Percentiles rank a stretch among this genome's conserved stretches.
Conservation (phyloP, 1,140 invertebrate species). For the Leucophenga varia region DNA sequence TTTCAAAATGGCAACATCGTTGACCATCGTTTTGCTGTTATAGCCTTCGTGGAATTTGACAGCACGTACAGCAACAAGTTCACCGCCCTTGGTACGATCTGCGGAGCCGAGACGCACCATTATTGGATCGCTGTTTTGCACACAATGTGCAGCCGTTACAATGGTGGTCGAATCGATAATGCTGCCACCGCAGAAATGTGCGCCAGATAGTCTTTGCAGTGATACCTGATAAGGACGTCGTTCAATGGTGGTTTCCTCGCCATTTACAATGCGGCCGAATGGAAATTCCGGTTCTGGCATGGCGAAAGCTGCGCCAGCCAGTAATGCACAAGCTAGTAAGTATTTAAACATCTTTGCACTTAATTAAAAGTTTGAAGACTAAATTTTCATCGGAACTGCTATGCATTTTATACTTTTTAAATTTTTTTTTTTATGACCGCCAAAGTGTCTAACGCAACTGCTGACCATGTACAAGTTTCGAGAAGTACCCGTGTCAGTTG, state of each 20-base stretch:
- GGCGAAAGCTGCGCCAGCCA: too few species aligned
- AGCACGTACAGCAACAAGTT: conserved; percentile 22
- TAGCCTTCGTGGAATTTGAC: conserved; percentile 41
- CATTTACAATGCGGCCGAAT: conserved; percentile 40
- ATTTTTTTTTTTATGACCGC: too few species aligned
- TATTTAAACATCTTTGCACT: too few species aligned
- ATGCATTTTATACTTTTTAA: too few species aligned
- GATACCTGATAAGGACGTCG: conserved; percentile 38
- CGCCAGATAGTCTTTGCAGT: conserved; percentile 27
- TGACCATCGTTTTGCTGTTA: conserved; percentile 32
- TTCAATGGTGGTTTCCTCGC: conserved; percentile 26
- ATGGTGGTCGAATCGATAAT: conserved; percentile 58
- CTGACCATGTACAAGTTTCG: too few species aligned
- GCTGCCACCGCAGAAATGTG: conserved; percentile 62
- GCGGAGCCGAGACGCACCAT: conserved; percentile 40
- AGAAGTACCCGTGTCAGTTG: too few species aligned
- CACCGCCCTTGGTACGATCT: conserved; percentile 25
- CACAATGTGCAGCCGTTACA: conserved; percentile 66
- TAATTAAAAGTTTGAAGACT: too few species aligned
- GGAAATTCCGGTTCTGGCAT: conserved; percentile 29
- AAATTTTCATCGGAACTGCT: too few species aligned
- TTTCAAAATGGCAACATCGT: conserved; percentile 60
- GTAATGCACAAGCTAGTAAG: too few species aligned
- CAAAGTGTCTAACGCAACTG: too few species aligned
- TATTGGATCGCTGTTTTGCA: conserved; percentile 27